Evolutionary conservation across 2,113 vertebrate genomes (phyloP).

Genomic region (Lasiurus cinereus): DNA sequence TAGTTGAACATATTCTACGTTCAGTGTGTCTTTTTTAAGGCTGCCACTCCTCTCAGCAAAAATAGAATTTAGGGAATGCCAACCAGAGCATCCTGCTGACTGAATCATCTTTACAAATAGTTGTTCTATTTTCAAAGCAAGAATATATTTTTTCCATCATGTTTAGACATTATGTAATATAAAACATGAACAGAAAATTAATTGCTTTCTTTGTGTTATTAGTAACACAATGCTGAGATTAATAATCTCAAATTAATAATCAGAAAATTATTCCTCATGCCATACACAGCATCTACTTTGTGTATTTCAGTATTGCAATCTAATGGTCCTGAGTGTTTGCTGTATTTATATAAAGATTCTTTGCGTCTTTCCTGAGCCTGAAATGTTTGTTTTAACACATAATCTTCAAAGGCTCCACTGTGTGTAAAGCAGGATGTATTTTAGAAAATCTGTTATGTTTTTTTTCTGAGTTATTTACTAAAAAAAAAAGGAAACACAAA

Average conservation of each 20-base stretch:
- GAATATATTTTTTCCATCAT: slow-evolving; percentile 62
- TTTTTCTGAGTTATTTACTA: slow-evolving; percentile 35
- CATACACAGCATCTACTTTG: slow-evolving; percentile 60
- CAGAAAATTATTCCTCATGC: slow-evolving; percentile 54
- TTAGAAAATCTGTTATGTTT: slow-evolving; percentile 21
- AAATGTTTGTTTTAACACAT: slow-evolving; percentile 75
- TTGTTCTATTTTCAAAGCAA: slow-evolving; percentile 78
- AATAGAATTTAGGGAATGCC: slow-evolving; percentile 66
- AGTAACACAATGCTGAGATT: slow-evolving; percentile 44
- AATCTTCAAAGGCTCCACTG: slow-evolving; percentile 66
- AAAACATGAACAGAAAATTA: slow-evolving; percentile 66
- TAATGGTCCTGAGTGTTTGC: slow-evolving; percentile 49
- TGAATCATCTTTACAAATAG: slow-evolving; percentile 66
- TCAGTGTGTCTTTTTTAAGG: slow-evolving; percentile 61
- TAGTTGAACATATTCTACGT: slow-evolving; percentile 21
- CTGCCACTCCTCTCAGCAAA: slow-evolving; percentile 60
- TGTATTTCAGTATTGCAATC: slow-evolving; percentile 41
- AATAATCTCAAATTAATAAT: slow-evolving; percentile 30
- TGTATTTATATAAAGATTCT: slow-evolving; percentile 74
- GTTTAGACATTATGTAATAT: slow-evolving; percentile 70
- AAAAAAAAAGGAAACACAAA: neutral
- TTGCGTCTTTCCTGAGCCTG: slow-evolving; percentile 61
- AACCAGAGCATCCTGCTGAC: slow-evolving; percentile 53
- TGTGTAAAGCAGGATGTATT: slow-evolving; percentile 59
- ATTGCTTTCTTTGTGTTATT: slow-evolving; percentile 46